Evolutionary conservation across 64 coral and sea anemone genomes (phyloP), one percentile per base, ranked within the genome.

Genomic region (Stichodactyla helianthus): DNA sequence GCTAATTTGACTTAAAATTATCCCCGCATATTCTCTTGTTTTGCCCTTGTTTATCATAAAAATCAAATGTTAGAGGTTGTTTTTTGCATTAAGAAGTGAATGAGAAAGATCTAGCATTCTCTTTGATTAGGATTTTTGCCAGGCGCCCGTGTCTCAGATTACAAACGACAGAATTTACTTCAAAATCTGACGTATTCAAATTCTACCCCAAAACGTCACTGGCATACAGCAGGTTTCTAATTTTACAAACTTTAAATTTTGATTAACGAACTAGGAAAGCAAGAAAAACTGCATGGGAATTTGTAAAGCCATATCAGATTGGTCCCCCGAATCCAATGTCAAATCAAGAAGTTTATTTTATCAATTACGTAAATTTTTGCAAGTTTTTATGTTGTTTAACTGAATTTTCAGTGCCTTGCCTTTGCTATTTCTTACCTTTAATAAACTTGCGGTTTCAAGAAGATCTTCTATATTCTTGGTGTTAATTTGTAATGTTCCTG

Each of bases 371-470:
- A n/a, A n/a, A 0, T n/a, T 65, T 65, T 65, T 65, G 18, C 19
- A 65, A 22, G 19, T 22, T 65, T 65, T 65, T n/a, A n/a, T n/a
- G 5, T 65, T 18, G 5, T n/a, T 18, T 6, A 6, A 65, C 5
- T 22, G 62, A 65, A 12, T 22, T n/a, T 65, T 65, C 22, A 8
- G 6, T 7, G 19, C 19, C 6, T n/a, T 65, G 5, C 0, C 5
- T 12, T 22, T 65, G 19, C 6, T 22, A 6, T 22, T 65, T 65
- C 78, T 92, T 88, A 97, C 94, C 84, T 97, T 92, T 63, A 97
- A 78, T 11, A 84, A 74, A 51, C 26, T 82, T 15, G 94, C 94
- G 77, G 55, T 51, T 5, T 88, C 59, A 58, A 97, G 88, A 17
- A 97, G 50, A 6, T 93, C 88, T 79, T 90, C 91, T 6, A 82